Evolutionary conservation across 1,140 invertebrate species (phyloP).

Genomic region (Hycleus phaleratus): DNA sequence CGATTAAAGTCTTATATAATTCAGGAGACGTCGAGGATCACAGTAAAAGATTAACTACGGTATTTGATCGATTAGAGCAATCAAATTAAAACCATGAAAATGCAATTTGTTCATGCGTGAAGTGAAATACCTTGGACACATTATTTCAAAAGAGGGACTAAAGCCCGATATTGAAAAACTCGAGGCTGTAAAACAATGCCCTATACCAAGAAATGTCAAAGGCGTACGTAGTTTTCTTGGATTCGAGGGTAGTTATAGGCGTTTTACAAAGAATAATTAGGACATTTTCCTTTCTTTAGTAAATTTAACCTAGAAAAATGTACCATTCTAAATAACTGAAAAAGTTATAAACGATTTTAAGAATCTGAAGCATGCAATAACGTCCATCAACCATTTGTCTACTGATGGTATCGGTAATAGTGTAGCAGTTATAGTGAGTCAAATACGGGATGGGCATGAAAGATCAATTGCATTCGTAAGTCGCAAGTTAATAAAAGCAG

Average conservation of each 20-base stretch:
- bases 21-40: conserved; percentile 16
- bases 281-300: background rate
- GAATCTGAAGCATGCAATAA: conserved; percentile 19
- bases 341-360: conserved; percentile 11
- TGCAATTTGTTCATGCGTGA: conserved; percentile 14
- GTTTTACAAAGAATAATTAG: conserved; percentile 8
- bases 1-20: conserved; percentile 27
- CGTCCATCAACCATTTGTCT: conserved; percentile 22
- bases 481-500: conserved; percentile 30
- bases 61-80: conserved; percentile 12
- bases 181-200: conserved; percentile 14
- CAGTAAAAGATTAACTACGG: conserved; percentile 10
- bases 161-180: conserved; percentile 24
- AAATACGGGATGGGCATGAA: conserved; percentile 18
- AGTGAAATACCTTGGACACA: conserved; percentile 23
- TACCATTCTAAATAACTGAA: background rate
- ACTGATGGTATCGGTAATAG: conserved; percentile 17
- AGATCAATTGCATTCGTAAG: conserved; percentile 28
- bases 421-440: conserved; percentile 25
- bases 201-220: conserved; percentile 21
- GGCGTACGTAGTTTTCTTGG: conserved; percentile 22
- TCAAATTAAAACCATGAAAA: conserved; percentile 8
- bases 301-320: background rate
- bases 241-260: conserved; percentile 21
- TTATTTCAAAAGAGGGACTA: conserved; percentile 22